Evolutionary conservation across 2,888 invertebrate species (phyloP).

Genomic region (Ormyrus labotus): DNA sequence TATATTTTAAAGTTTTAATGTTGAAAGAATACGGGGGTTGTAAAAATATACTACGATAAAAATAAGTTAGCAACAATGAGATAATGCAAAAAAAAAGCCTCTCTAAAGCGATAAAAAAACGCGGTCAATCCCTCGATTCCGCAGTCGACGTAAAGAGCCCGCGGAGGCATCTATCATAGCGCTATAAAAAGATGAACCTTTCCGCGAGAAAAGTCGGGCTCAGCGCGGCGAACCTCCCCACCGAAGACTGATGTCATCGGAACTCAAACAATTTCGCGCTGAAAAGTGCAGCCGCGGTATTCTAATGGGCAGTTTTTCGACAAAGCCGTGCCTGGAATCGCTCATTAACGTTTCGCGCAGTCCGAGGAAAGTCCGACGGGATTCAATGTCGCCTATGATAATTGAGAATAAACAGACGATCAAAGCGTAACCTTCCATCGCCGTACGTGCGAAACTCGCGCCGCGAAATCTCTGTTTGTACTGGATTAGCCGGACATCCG

Average conservation of each 20-base stretch:
- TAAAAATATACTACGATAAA: too few species aligned
- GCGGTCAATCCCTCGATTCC: too few species aligned
- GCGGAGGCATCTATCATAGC: background rate
- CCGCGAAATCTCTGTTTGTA: background rate
- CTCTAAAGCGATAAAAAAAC: too few species aligned
- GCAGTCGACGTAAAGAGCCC: too few species aligned
- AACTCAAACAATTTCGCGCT: constrained; percentile 42
- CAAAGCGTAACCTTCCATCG: constrained; percentile 14
- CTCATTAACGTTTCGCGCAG: constrained; percentile 48
- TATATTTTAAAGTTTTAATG: too few species aligned
- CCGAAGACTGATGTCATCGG: constrained; percentile 35
- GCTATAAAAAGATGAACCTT: constrained; percentile 17
- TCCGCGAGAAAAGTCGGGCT: constrained; percentile 19
- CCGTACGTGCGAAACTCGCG: background rate
- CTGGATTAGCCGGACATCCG: background rate
- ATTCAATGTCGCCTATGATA: constrained; percentile 31
- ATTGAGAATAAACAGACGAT: constrained; percentile 40
- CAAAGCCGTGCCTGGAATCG: constrained; percentile 57
- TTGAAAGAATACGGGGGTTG: too few species aligned
- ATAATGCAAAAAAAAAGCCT: too few species aligned
- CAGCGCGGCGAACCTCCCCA: background rate
- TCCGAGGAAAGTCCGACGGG: background rate
- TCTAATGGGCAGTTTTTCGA: constrained; percentile 29
- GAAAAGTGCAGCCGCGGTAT: constrained; percentile 13
- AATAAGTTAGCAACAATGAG: too few species aligned